Evolutionary conservation across 2,797 vertebrate species (phyloP).

Genomic region (Apogon hyalosoma): DNA sequence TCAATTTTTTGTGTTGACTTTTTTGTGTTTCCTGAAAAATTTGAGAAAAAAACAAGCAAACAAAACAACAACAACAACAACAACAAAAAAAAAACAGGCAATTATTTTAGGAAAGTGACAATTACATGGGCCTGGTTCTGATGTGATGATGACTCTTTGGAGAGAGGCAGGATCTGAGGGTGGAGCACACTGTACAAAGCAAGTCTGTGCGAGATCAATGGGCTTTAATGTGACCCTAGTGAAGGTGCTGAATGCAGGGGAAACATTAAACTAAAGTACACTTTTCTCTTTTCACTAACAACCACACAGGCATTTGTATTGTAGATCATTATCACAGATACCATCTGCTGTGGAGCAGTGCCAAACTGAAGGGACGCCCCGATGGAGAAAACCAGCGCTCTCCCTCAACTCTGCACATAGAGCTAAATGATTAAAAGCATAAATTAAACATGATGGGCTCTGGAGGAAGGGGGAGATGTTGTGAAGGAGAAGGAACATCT

Average conservation of each 20-base stretch:
- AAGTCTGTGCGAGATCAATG: slow-evolving; percentile 47
- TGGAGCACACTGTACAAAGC: slow-evolving; percentile 11
- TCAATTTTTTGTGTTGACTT: no score
- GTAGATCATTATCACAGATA: slow-evolving; percentile 58
- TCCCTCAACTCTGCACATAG: slow-evolving; percentile 49
- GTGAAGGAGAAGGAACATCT: slow-evolving; percentile 22
- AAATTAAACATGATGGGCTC: slow-evolving; percentile 52
- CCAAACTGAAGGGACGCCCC: slow-evolving; percentile 57
- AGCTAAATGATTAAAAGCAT: slow-evolving; percentile 60
- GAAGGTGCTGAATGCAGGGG: slow-evolving; percentile 41
- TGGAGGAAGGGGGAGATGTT: slow-evolving; percentile 4
- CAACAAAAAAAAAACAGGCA: no score
- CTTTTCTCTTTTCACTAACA: slow-evolving; percentile 4
- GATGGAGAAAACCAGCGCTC: slow-evolving; percentile 54
- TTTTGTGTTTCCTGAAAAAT: no score
- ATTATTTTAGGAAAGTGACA: slow-evolving; percentile 24
- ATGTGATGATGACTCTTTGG: slow-evolving; percentile 24
- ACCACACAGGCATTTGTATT: not conserved
- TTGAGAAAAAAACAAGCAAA: no score
- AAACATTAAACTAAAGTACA: slow-evolving; percentile 38
- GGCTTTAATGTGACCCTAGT: slow-evolving; percentile 59
- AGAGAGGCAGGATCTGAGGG: slow-evolving; percentile 19
- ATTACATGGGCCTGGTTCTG: slow-evolving; percentile 23
- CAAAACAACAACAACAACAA: no score
- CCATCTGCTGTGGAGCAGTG: slow-evolving; percentile 67